phyloP scores from a whole-genome alignment of 2,113 vertebrate genomes.

The Rhineura floridana region DNA sequence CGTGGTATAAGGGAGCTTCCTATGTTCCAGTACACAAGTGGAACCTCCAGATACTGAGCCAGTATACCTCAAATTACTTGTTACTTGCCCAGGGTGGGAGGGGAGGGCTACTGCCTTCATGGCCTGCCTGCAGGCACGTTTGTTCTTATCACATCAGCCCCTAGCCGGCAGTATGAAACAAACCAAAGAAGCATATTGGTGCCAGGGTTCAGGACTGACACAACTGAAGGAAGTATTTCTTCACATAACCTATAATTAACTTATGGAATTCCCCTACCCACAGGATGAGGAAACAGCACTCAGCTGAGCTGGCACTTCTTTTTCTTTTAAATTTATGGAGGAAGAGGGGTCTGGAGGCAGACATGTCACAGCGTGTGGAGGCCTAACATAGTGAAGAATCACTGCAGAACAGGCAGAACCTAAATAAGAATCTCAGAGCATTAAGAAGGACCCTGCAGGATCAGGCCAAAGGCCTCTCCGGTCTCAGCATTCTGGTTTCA shows the following conservation, averaged over 20 bases:
- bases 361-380: no score
- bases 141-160: background rate
- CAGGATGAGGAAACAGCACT: background rate
- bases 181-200: background rate
- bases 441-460: no score
- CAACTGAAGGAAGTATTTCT: background rate
- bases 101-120: background rate
- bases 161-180: background rate
- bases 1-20: no score
- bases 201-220: no score
- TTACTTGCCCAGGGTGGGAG: background rate
- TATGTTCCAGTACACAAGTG: no score
- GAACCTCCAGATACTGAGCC: no score
- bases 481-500: background rate
- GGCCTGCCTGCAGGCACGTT: no score
- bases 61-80: background rate
- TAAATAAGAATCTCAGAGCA: background rate
- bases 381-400: background rate
- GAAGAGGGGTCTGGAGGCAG: background rate
- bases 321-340: background rate
- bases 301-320: background rate
- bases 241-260: background rate
- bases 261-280: background rate
- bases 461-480: background rate
- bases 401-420: background rate